Percentiles rank a stretch among this genome's conserved stretches.
These are phyloP conservation scores for Etia nguti DNA, from an alignment of 2,113 vertebrate genomes.

Conservation along the genomic window DNA sequence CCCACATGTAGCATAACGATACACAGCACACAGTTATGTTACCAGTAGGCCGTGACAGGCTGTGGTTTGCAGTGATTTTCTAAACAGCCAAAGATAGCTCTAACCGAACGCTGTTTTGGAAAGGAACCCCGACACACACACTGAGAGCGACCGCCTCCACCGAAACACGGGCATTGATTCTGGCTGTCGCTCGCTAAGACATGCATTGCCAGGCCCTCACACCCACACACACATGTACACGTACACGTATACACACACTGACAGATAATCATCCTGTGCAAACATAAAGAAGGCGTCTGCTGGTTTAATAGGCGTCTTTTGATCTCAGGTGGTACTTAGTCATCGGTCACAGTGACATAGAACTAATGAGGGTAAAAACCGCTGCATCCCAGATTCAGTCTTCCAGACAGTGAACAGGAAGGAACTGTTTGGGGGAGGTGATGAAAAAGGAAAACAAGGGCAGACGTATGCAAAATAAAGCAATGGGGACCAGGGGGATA, in stretches of 20 bases:
- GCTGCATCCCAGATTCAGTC: constrained; percentile 73
- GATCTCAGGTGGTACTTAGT: constrained; percentile 79
- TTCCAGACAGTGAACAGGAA: constrained; percentile 50
- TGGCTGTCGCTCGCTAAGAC: neutral
- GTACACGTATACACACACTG: neutral
- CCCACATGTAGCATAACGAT: neutral
- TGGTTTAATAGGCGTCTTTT: constrained; percentile 77
- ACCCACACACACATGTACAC: neutral
- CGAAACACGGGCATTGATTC: neutral
- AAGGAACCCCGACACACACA: neutral
- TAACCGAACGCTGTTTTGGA: neutral
- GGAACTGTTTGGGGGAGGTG: neutral
- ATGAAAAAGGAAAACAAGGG: neutral
- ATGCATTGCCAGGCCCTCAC: neutral
- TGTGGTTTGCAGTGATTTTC: neutral
- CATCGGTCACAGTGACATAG: constrained; percentile 80
- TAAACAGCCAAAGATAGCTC: neutral
- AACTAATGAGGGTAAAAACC: constrained; percentile 87
- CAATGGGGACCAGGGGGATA: neutral
- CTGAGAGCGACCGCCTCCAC: neutral
- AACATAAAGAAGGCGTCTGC: constrained; percentile 35
- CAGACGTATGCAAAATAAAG: neutral
- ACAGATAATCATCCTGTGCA: neutral
- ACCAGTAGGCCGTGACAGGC: neutral
- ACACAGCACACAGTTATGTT: neutral